phyloP scores from a whole-genome alignment of 2,113 vertebrate species.

The Electrona antarctica region DNA sequence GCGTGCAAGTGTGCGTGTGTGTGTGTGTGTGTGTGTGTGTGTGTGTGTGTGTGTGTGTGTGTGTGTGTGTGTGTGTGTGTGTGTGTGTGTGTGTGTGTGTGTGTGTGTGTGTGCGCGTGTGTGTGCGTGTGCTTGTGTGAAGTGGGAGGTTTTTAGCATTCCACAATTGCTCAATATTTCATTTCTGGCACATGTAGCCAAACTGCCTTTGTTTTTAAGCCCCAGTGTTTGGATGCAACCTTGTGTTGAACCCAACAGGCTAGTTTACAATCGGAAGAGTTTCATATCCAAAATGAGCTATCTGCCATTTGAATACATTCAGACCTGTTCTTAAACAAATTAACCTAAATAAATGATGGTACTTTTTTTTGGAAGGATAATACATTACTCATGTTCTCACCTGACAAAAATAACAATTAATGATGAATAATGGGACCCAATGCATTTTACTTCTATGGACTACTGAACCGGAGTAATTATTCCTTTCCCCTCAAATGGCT shows the following conservation, averaged over 20 bases:
- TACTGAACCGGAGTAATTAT: too few species aligned
- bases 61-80: slow-evolving; percentile 31
- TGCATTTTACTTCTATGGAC: too few species aligned
- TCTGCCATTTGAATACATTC: slow-evolving; percentile 32
- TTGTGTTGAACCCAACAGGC: slow-evolving; percentile 63
- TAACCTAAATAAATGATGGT: slow-evolving; percentile 10
- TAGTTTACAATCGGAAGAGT: slow-evolving; percentile 65
- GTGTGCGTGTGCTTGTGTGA: slow-evolving; percentile 29
- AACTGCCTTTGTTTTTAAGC: slow-evolving; percentile 76
- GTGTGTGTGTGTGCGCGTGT: slow-evolving; percentile 52
- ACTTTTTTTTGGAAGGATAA: background rate
- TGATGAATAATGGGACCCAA: too few species aligned
- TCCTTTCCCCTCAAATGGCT: slow-evolving; percentile 36
- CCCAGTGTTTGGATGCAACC: slow-evolving; percentile 67
- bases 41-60: slow-evolving; percentile 66
- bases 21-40: slow-evolving; percentile 28
- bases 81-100: slow-evolving; percentile 60
- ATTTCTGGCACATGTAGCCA: slow-evolving; percentile 70
- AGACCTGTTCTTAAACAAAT: slow-evolving; percentile 7
- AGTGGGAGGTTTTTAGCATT: slow-evolving; percentile 73
- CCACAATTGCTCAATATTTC: slow-evolving; percentile 56
- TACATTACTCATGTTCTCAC: slow-evolving; percentile 9
- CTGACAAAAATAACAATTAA: background rate
- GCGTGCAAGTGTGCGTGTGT: slow-evolving; percentile 8
- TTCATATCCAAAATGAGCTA: slow-evolving; percentile 61